These are phyloP conservation scores for Parotocinclus haroldoi DNA, from an alignment of 2,797 vertebrate genomes.

Conservation along the genomic window DNA sequence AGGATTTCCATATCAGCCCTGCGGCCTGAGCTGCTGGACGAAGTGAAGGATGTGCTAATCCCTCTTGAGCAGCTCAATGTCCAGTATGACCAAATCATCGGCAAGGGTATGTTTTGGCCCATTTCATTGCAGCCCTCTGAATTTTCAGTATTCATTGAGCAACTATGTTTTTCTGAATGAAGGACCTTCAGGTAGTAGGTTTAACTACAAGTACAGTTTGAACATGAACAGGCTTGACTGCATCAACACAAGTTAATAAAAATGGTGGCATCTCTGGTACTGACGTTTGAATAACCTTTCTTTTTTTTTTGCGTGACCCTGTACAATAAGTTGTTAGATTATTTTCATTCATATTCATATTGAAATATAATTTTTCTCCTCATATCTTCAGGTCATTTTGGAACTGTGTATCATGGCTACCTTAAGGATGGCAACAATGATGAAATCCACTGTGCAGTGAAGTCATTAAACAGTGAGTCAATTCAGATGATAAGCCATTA, in stretches of 20 bases:
- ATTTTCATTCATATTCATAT: background rate
- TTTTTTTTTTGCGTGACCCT: too few relatives aligned
- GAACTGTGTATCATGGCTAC: slow-evolving; percentile 92
- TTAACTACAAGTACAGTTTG: too few relatives aligned
- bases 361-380: background rate
- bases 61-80: slow-evolving; percentile 76
- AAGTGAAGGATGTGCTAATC: slow-evolving; percentile 93
- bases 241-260: too few relatives aligned
- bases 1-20: slow-evolving; percentile 75
- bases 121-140: background rate
- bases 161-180: too few relatives aligned
- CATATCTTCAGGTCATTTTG: slow-evolving; percentile 84
- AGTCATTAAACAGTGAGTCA: slow-evolving; percentile 90
- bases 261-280: too few relatives aligned
- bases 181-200: too few relatives aligned
- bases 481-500: background rate
- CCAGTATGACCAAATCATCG: slow-evolving; percentile 81
- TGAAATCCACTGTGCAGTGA: slow-evolving; percentile 88
- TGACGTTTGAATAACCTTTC: too few relatives aligned
- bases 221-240: too few relatives aligned
- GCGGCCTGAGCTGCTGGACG: slow-evolving; percentile 77
- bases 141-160: background rate
- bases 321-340: background rate
- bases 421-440: slow-evolving; percentile 76
- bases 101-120: slow-evolving; percentile 77